Evolutionary conservation across 1,140 invertebrate genomes (phyloP).

Genomic region (Drosophila simulans): DNA sequence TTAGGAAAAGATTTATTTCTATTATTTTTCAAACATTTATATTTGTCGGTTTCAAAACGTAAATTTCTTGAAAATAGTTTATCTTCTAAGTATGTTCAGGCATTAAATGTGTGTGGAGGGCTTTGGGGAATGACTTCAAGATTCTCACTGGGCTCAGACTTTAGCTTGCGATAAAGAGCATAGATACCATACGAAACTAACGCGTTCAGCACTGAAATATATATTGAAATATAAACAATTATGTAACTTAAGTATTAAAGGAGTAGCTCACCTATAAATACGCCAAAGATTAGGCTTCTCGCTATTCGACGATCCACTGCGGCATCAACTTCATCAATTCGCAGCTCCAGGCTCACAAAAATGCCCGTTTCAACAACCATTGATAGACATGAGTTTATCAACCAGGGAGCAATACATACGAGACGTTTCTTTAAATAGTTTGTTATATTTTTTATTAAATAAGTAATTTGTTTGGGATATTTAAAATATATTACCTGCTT

Average conservation of each 20-base stretch:
- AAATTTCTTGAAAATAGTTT: conserved; percentile 2
- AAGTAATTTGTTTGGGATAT: neutral
- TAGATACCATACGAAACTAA: conserved; percentile 71
- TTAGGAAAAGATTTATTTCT: neutral
- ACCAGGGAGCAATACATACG: conserved; percentile 79
- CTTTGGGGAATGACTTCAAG: conserved; percentile 33
- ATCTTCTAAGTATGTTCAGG: neutral
- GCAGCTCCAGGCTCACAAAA: conserved; percentile 71
- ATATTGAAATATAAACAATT: neutral
- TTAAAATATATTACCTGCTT: conserved; percentile 60
- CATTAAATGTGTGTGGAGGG: conserved; percentile 36
- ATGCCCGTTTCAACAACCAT: conserved; percentile 72
- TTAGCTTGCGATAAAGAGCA: conserved; percentile 72
- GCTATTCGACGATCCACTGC: conserved; percentile 76
- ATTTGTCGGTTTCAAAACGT: conserved; percentile 31
- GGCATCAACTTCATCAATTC: conserved; percentile 79
- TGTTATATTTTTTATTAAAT: neutral
- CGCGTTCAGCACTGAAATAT: conserved; percentile 64
- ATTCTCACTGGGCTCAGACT: conserved; percentile 68
- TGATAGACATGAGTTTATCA: conserved; percentile 71
- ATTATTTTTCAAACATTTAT: conserved; percentile 4
- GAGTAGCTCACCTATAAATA: conserved; percentile 63
- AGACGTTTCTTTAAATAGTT: conserved; percentile 63
- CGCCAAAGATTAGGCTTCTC: conserved; percentile 73
- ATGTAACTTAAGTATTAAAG: neutral